phyloP scores from a whole-genome alignment of 2,888 invertebrate genomes.

The Catocala fraxini region DNA sequence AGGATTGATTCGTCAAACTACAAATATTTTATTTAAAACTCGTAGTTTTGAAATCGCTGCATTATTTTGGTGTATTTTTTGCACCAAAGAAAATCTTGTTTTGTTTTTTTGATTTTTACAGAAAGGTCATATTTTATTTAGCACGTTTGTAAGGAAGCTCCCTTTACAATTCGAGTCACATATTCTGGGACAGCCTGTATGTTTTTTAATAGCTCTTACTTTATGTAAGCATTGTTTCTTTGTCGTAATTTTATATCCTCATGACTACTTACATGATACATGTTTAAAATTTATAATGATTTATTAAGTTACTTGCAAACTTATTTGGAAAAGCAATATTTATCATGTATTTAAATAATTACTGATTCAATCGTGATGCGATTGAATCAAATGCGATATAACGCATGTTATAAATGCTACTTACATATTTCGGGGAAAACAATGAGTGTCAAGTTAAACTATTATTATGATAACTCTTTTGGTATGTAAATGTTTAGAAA shows the following conservation, averaged over 20 bases:
- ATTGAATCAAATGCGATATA: too few relatives aligned
- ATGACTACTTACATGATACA: constrained; percentile 4
- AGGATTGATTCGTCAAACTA: too few relatives aligned
- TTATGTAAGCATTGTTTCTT: background rate
- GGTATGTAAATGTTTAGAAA: constrained; percentile 31
- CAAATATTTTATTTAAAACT: too few relatives aligned
- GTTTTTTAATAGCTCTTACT: background rate
- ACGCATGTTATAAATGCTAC: background rate
- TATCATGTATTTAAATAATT: background rate
- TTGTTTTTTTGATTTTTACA: too few relatives aligned
- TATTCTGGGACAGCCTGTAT: too few relatives aligned
- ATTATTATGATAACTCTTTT: constrained; percentile 18
- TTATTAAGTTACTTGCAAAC: background rate
- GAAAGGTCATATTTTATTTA: too few relatives aligned
- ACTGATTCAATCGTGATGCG: background rate
- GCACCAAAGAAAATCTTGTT: too few relatives aligned
- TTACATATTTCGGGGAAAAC: constrained; percentile 9
- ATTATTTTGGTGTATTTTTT: too few relatives aligned
- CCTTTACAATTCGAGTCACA: too few relatives aligned
- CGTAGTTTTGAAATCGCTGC: too few relatives aligned
- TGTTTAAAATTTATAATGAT: background rate
- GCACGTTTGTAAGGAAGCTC: too few relatives aligned
- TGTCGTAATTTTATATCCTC: background rate
- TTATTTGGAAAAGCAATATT: background rate
- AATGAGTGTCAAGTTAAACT: constrained; percentile 12